Base-by-base conservation (phyloP, 1,140 invertebrate genomes). In the Rhynchophorus ferrugineus region DNA sequence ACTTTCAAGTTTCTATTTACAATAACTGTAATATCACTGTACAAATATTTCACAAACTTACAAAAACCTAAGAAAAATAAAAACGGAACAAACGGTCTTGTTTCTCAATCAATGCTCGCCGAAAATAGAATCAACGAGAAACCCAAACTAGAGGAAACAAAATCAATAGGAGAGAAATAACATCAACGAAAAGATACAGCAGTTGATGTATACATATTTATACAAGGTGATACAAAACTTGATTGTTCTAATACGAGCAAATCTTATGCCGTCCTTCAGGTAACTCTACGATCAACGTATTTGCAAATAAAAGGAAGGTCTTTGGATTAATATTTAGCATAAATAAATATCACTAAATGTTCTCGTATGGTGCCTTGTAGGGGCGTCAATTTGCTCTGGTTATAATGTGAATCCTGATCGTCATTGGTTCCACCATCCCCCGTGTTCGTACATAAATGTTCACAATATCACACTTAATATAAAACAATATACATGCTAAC, bases 1-100 rank as follows among this genome's bases (percentile, higher is more conserved):
- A 56, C 51, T 57, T 55, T 61, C 41, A 35, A 56, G 49, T 56
- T 58, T 58, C 20, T 58, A 61, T 61, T 52, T 61, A 61, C 59
- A 61, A 51, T 45, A 47, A 57, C 34, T 47, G 46, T 58, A 59
- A 58, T 60, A 61, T 58, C 58, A 60, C 58, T 60, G 58, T 60
- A 60, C 58, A 60, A 44, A 49, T 54, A 39, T 57, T 39, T 50
- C 38, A 36, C 39, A 13, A 48, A 54, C 36, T 42, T 24, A 47
- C 13, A n/a, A n/a, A n/a, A n/a, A n/a, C n/a, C n/a, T n/a, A n/a
- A n/a, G 24, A 29, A 5, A 29, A 29, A 5, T 29, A 29, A 29
- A 29, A 29, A 29, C 24, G n/a, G n/a, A n/a, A n/a, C n/a, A n/a
- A n/a, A n/a, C 6, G 5, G 13, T 43, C 20, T 43, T 44, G 22